Percentiles rank a stretch among this genome's conserved stretches.
phyloP scores from a whole-genome alignment of 2,888 invertebrate genomes.

The Cheilosia grossa region DNA sequence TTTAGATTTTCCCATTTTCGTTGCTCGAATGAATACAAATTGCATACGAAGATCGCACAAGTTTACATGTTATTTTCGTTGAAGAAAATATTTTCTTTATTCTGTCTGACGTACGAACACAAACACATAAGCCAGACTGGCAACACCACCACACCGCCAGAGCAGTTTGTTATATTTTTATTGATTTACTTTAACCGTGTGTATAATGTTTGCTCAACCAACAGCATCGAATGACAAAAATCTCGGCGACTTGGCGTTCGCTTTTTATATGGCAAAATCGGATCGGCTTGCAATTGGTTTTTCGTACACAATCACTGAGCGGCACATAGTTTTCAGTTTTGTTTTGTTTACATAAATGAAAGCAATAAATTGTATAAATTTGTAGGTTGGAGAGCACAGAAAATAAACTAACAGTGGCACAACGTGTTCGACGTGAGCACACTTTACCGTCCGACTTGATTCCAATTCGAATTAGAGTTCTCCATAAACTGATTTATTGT shows the following conservation, averaged over 20 bases:
- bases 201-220: conserved; percentile 67
- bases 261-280: conserved; percentile 58
- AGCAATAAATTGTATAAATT: conserved; percentile 15
- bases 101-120: conserved; percentile 61
- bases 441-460: conserved; percentile 65
- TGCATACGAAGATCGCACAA: conserved; percentile 1
- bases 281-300: conserved; percentile 9
- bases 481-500: conserved; percentile 75
- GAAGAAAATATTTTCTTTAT: conserved; percentile 50
- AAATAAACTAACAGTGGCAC: conserved; percentile 40
- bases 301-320: conserved; percentile 9
- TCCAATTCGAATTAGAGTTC: conserved; percentile 74
- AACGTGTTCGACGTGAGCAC: conserved; percentile 64
- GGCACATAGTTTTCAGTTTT: background rate
- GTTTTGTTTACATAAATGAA: conserved; percentile 53
- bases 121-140: conserved; percentile 10
- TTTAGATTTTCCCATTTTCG: conserved; percentile 15
- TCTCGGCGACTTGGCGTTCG: conserved; percentile 40
- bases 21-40: background rate
- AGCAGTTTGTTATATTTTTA: conserved; percentile 71
- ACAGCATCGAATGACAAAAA: conserved; percentile 71
- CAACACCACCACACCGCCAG: conserved; percentile 18
- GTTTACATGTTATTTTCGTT: conserved; percentile 50
- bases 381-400: conserved; percentile 41
- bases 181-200: conserved; percentile 67